Percentiles rank a stretch among this genome's conserved stretches.
Conservation (phyloP, 2,113 vertebrate species). For the Cnemophilus loriae region DNA sequence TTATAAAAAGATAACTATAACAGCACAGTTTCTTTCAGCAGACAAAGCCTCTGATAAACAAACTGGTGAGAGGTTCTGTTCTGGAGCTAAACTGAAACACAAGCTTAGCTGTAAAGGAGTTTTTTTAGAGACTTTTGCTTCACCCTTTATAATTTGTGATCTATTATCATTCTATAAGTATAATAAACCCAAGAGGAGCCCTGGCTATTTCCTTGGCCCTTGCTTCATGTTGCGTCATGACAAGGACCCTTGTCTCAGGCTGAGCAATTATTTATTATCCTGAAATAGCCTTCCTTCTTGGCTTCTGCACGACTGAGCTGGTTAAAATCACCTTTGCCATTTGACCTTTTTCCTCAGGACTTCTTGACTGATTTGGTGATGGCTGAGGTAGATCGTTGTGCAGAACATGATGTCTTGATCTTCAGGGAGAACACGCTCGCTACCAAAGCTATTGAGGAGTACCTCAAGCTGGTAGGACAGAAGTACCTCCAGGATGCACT, state of each 20-base stretch:
- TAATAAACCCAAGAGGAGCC: not conserved
- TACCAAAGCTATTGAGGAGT: slow-evolving; percentile 96
- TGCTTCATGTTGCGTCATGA: not conserved
- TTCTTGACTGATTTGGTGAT: slow-evolving; percentile 95
- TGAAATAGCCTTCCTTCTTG: not conserved
- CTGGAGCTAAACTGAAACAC: not conserved
- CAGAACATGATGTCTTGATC: slow-evolving; percentile 93
- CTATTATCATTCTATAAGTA: not conserved
- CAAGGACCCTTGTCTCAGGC: not conserved
- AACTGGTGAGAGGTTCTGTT: not conserved
- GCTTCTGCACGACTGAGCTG: not conserved
- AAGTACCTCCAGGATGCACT: slow-evolving; percentile 94
- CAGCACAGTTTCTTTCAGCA: not conserved
- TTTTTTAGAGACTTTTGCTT: not conserved
- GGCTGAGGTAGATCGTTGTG: slow-evolving; percentile 94
- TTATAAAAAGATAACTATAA: not conserved
- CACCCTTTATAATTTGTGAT: not conserved
- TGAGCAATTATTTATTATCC: not conserved
- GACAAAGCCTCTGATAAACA: not conserved
- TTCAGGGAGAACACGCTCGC: slow-evolving; percentile 98
- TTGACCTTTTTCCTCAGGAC: slow-evolving; percentile 76
- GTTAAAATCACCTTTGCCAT: slow-evolving; percentile 21
- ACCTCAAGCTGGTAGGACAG: slow-evolving; percentile 93
- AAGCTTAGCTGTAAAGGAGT: not conserved
- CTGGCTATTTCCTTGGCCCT: not conserved